Conservation (phyloP, 1,140 invertebrate species). For the Lepidurus couesii region DNA sequence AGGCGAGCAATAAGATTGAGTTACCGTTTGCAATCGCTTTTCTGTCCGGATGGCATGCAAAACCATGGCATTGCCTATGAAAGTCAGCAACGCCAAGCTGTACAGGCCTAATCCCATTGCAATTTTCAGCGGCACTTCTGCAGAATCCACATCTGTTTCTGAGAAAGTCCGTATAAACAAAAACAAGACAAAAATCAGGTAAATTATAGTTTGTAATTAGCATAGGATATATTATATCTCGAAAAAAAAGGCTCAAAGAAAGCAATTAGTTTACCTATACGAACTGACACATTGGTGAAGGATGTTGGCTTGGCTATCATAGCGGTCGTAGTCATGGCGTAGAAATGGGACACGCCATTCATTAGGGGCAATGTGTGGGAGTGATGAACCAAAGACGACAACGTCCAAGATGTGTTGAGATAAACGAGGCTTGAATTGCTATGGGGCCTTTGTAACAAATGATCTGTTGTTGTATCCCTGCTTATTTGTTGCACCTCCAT, state of each 20-base stretch:
- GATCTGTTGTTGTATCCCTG: background rate
- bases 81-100: constrained; percentile 44
- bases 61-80: constrained; percentile 48
- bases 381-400: background rate
- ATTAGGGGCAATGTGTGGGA: constrained; percentile 1
- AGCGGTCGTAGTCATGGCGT: background rate
- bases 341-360: background rate
- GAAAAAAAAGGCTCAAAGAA: background rate
- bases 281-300: background rate
- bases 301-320: background rate
- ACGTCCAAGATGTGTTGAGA: background rate
- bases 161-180: background rate
- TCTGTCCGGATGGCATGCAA: constrained; percentile 49
- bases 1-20: constrained; percentile 28
- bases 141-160: background rate
- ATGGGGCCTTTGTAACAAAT: background rate
- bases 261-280: background rate
- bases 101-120: constrained; percentile 44
- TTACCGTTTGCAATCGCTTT: constrained; percentile 47
- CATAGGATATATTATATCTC: background rate
- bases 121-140: constrained; percentile 23
- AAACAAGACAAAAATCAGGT: background rate
- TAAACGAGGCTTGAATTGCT: background rate
- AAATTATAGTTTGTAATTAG: background rate
- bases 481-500: background rate